These are phyloP conservation scores for Pseudococcus longispinus DNA, from an alignment of 2,888 invertebrate species.

Conservation along the genomic window DNA sequence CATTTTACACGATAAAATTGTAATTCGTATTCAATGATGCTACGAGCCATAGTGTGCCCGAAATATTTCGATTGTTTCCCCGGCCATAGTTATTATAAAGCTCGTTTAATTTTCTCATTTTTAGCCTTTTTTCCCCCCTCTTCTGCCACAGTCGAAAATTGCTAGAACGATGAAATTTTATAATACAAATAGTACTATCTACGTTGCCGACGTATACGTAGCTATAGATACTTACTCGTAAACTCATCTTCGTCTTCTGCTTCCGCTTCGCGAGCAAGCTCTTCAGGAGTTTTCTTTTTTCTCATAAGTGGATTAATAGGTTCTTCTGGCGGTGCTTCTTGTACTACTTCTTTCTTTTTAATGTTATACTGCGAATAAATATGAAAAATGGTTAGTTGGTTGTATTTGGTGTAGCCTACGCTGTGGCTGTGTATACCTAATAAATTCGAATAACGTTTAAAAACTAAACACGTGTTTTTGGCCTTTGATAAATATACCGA, in stretches of 20 bases:
- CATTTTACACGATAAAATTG: neutral
- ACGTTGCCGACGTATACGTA: neutral
- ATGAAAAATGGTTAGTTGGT: conserved; percentile 25
- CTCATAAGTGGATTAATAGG: conserved; percentile 94
- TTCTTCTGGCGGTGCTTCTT: conserved; percentile 82
- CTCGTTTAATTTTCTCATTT: neutral
- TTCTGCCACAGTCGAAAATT: neutral
- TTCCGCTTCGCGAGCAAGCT: conserved; percentile 95
- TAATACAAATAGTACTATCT: neutral
- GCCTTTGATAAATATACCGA: neutral
- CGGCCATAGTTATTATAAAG: neutral
- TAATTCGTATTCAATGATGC: conserved; percentile 14
- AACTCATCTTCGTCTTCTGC: conserved; percentile 95
- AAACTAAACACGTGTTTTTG: neutral
- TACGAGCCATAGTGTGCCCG: neutral
- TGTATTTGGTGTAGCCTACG: neutral
- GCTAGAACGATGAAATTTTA: neutral
- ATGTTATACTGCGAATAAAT: conserved; percentile 88
- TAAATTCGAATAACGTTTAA: neutral
- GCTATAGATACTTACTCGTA: conserved; percentile 77
- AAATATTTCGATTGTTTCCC: conserved; percentile 1
- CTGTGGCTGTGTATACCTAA: neutral
- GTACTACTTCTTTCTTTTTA: conserved; percentile 95
- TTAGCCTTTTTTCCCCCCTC: neutral
- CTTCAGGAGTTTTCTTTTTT: conserved; percentile 98